Evolutionary conservation across 2,113 vertebrate genomes (phyloP).

Genomic region (Phylloscopus trochiloides): DNA sequence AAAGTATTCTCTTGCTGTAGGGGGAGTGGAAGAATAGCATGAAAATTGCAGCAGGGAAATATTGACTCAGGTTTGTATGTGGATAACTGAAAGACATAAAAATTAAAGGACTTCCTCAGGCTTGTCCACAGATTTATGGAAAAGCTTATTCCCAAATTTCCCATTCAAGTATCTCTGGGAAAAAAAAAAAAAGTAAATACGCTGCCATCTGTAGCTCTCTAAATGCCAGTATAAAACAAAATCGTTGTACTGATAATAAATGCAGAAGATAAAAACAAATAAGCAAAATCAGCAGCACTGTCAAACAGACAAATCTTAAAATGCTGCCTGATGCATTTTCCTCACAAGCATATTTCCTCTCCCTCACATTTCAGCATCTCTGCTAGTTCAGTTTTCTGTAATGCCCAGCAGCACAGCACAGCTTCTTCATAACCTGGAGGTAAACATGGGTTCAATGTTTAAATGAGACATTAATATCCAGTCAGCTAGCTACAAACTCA

Average conservation of each 20-base stretch:
- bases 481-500: background rate
- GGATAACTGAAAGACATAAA: background rate
- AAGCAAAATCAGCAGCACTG: slow-evolving; percentile 1
- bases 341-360: background rate
- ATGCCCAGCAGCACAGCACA: background rate
- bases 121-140: background rate
- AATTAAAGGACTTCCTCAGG: background rate
- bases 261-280: background rate
- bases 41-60: background rate
- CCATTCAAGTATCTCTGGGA: background rate
- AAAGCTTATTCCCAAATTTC: background rate
- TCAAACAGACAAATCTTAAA: background rate
- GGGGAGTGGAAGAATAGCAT: background rate
- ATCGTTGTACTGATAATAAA: background rate
- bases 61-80: background rate
- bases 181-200: background rate
- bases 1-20: background rate
- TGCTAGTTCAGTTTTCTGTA: background rate
- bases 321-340: background rate
- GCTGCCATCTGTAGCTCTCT: background rate
- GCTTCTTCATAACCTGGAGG: background rate
- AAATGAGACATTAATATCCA: background rate
- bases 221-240: background rate
- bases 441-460: background rate
- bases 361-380: background rate